phyloP scores from a whole-genome alignment of 1,140 invertebrate species.

The Ceratina japonica region DNA sequence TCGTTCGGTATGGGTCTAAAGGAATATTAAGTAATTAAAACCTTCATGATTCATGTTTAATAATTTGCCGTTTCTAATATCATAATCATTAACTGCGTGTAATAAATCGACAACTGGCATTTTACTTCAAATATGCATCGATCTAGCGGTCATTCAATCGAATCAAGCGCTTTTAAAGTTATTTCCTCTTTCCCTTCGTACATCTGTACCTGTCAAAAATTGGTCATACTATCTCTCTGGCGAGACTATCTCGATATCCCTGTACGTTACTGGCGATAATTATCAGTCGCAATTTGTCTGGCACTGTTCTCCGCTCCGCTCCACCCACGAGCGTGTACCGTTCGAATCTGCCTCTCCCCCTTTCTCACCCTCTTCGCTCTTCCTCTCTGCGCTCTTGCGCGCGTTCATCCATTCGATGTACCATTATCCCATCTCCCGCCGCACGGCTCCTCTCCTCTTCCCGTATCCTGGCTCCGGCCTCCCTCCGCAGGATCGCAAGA shows the following conservation, averaged over 20 bases:
- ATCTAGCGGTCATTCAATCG: slow-evolving; percentile 6
- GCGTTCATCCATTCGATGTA: slow-evolving; percentile 27
- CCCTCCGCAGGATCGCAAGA: slow-evolving; percentile 18
- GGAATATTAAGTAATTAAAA: background rate
- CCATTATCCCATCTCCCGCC: slow-evolving; percentile 26
- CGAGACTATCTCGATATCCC: slow-evolving; percentile 21
- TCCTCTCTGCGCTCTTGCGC: background rate
- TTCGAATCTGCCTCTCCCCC: slow-evolving; percentile 7
- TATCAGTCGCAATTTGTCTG: slow-evolving; percentile 47
- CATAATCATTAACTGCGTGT: background rate
- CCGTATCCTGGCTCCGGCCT: background rate
- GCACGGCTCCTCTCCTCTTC: background rate
- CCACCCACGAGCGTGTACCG: slow-evolving; percentile 27
- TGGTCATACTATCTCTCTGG: slow-evolving; percentile 1
- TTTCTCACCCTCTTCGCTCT: no score
- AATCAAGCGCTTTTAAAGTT: background rate
- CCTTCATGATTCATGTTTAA: background rate
- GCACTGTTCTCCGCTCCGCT: slow-evolving; percentile 32
- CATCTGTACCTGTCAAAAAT: slow-evolving; percentile 26
- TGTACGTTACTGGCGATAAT: slow-evolving; percentile 28
- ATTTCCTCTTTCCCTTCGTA: background rate
- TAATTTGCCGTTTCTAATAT: background rate
- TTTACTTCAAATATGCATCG: slow-evolving; percentile 10
- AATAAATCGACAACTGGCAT: background rate
- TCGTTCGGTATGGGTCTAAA: background rate